Percentiles rank a stretch among this genome's conserved stretches.
Evolutionary conservation across 2,888 invertebrate genomes (phyloP).

Genomic region (Venusia cambrica): DNA sequence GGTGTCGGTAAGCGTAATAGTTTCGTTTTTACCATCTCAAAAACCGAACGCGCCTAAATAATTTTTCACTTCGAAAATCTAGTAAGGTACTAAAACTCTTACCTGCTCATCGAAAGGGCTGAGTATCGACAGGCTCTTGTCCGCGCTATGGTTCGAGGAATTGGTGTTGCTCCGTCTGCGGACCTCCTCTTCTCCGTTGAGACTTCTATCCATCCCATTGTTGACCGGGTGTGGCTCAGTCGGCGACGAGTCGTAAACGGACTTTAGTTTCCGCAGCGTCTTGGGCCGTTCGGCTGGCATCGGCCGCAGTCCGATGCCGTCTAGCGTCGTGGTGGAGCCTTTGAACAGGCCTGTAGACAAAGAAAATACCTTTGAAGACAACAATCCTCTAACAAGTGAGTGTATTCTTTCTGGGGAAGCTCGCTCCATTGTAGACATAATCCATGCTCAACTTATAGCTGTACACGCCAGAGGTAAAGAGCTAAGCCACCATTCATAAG

Average conservation of each 20-base stretch:
- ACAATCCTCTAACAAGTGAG: too few species aligned
- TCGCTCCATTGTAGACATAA: too few species aligned
- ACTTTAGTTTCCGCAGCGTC: constrained; percentile 87
- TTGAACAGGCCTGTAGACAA: constrained; percentile 88
- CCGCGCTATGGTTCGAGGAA: constrained; percentile 67
- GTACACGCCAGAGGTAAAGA: too few species aligned
- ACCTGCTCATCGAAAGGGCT: constrained; percentile 93
- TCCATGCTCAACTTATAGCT: too few species aligned
- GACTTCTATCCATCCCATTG: constrained; percentile 63
- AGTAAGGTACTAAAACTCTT: too few species aligned
- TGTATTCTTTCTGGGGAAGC: too few species aligned
- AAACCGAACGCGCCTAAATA: too few species aligned
- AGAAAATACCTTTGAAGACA: too few species aligned
- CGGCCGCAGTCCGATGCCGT: constrained; percentile 82
- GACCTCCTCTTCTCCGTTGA: constrained; percentile 77
- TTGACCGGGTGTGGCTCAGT: constrained; percentile 54
- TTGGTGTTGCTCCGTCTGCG: constrained; percentile 67
- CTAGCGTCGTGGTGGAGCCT: constrained; percentile 87
- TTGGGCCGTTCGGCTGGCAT: constrained; percentile 86
- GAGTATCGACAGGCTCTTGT: constrained; percentile 82
- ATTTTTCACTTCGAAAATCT: too few species aligned
- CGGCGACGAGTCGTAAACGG: constrained; percentile 84
- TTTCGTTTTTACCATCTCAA: too few species aligned
- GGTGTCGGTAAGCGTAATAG: too few species aligned
- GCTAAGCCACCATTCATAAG: too few species aligned